These are phyloP conservation scores for Pegoplata infirma DNA, from an alignment of 2,888 invertebrate genomes.

Conservation along the genomic window DNA sequence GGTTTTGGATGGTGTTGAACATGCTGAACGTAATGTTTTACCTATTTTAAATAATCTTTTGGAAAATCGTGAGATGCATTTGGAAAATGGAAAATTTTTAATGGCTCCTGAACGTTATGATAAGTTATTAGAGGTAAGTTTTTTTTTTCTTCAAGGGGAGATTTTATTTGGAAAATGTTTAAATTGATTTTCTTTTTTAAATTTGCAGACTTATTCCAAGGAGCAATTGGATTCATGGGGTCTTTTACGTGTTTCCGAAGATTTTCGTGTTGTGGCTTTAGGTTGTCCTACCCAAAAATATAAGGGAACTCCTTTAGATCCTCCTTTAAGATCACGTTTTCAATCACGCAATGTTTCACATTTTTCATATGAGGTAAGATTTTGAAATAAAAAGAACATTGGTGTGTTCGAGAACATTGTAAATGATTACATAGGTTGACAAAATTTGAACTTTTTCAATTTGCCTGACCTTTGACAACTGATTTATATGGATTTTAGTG, in stretches of 20 bases:
- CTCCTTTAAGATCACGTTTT: conserved; percentile 95
- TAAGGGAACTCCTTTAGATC: conserved; percentile 95
- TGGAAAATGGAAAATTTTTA: conserved; percentile 96
- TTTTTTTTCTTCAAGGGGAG: background rate
- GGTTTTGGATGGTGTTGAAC: conserved; percentile 96
- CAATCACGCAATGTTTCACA: conserved; percentile 91
- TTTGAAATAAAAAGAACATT: too few species aligned
- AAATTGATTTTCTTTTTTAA: too few species aligned
- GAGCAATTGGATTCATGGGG: conserved; percentile 91
- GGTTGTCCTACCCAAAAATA: conserved; percentile 93
- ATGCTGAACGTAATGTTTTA: conserved; percentile 97
- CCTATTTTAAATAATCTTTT: conserved; percentile 97
- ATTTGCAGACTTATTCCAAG: conserved; percentile 84
- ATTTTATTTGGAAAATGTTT: conserved; percentile 7
- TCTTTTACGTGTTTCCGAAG: conserved; percentile 93
- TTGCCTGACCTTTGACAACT: too few species aligned
- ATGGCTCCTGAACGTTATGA: conserved; percentile 94
- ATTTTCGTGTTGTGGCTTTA: conserved; percentile 95
- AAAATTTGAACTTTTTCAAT: too few species aligned
- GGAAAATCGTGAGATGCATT: conserved; percentile 98
- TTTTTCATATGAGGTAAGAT: conserved; percentile 70
- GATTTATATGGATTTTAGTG: too few species aligned
- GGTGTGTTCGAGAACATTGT: too few species aligned
- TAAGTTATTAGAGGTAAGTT: conserved; percentile 86
- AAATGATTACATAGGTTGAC: too few species aligned